A percentile compares a stretch with the other conserved stretches of the same genome.
Conservation (phyloP, 30 jellyfish, hydroid and myxozoan species). For the Sanderia malayensis region DNA sequence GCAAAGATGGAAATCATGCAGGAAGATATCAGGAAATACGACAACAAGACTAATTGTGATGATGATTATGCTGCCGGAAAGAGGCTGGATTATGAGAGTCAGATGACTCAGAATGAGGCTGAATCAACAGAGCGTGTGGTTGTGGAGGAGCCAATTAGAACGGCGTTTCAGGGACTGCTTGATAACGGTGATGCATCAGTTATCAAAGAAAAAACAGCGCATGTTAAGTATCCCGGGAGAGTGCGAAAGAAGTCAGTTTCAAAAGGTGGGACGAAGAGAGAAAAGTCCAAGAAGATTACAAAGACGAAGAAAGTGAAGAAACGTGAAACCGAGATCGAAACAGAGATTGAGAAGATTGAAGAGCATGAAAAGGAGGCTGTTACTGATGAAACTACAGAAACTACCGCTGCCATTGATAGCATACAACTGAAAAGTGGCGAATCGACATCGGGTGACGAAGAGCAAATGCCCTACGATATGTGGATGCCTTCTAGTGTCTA, state of each 20-base stretch:
- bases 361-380: constrained; percentile 1
- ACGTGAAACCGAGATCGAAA: not conserved
- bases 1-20: constrained; percentile 54
- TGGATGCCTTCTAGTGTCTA: constrained; percentile 48
- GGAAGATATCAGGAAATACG: constrained; percentile 2
- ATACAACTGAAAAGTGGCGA: constrained; percentile 37
- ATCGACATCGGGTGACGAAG: constrained; percentile 57
- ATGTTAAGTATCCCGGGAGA: not conserved
- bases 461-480: constrained; percentile 26
- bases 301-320: constrained; percentile 4
- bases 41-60: not conserved
- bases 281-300: not conserved
- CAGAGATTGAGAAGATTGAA: not conserved
- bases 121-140: not conserved
- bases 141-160: not conserved
- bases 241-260: not conserved
- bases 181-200: not conserved
- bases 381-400: constrained; percentile 9
- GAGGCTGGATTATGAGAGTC: not conserved
- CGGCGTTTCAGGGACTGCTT: not conserved
- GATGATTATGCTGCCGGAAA: not conserved
- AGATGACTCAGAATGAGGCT: not conserved
- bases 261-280: constrained; percentile 5
- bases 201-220: not conserved
- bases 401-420: constrained; percentile 69